Base-by-base conservation (phyloP, 1,140 invertebrate species). In the Aphidius gifuensis region DNA sequence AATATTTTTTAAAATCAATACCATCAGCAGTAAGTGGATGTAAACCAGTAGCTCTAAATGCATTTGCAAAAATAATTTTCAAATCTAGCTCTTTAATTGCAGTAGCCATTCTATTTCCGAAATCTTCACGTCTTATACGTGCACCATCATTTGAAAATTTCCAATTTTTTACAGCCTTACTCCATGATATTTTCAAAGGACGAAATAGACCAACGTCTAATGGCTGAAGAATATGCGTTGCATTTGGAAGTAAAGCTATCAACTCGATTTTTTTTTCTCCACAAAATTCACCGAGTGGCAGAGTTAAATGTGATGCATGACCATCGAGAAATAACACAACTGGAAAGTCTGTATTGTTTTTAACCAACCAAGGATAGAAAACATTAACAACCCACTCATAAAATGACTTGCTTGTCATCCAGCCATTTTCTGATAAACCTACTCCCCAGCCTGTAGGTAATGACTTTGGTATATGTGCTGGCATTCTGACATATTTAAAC, bases 391-490 rank as follows among this genome's bases (percentile, higher is more conserved):
- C 58, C 66, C 74, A 82, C 63, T 80, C 75, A 67, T 68, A 80
- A 65, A 82, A 82, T n/a, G 66, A 69, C 64, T 71, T 69, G 16
- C 62, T 64, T 51, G 69, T 81, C 79, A 80, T 82, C 79, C 80
- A 82, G 1, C 78, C 75, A 63, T 51, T 72, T 23, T 79, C 72
- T 16, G 74, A 75, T 56, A 64, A 63, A 6, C 80, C 77, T 43
- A 77, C 66, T 2, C 62, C 68, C 73, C 75, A 77, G n/a, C 64
- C 59, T 44, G 66, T 60, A 6, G 69, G 72, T 43, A 71, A 53
- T 32, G 21, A 64, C 8, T 38, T 9, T 4, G 66, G 54, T 32
- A 77, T 65, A 7, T 61, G n/a, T 9, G 46, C 21, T 2, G 71
- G 71, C 9, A 76, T 66, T 38, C 62, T 60, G 47, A 69, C 68